phyloP scores from a whole-genome alignment of 2,888 invertebrate genomes.

The Microplitis manilae region DNA sequence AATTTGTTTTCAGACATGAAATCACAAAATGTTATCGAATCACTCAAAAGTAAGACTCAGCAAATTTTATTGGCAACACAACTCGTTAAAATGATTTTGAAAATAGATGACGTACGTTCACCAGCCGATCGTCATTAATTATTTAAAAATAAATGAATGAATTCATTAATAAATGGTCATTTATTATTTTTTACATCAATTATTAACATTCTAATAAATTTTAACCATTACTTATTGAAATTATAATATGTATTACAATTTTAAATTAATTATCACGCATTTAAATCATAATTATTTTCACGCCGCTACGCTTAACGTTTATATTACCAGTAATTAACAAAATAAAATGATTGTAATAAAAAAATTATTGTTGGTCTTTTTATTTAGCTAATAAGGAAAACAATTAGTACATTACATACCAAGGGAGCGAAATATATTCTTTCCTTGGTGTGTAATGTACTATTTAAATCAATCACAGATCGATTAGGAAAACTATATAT shows the following conservation, averaged over 20 bases:
- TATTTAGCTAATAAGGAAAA: too few relatives aligned
- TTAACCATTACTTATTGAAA: constrained; percentile 33
- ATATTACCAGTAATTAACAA: not conserved
- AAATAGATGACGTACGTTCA: constrained; percentile 95
- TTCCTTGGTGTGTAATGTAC: not conserved
- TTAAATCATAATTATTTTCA: constrained; percentile 16
- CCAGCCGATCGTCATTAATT: constrained; percentile 66
- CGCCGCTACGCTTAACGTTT: not conserved
- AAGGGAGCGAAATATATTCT: too few relatives aligned
- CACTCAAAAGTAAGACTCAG: constrained; percentile 96
- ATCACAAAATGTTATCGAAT: constrained; percentile 94
- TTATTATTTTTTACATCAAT: too few relatives aligned
- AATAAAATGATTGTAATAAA: constrained; percentile 32
- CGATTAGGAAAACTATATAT: constrained; percentile 51
- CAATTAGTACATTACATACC: too few relatives aligned
- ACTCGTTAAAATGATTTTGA: constrained; percentile 99
- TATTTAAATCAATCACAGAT: constrained; percentile 52
- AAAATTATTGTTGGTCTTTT: not conserved
- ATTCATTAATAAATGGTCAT: constrained; percentile 18
- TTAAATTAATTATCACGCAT: not conserved
- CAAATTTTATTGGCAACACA: constrained; percentile 98
- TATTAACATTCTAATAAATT: not conserved
- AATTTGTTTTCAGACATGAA: constrained; percentile 85
- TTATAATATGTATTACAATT: constrained; percentile 16
- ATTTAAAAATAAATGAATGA: not conserved